Conservation (phyloP, 2,113 vertebrate species). For the Rynchops niger region DNA sequence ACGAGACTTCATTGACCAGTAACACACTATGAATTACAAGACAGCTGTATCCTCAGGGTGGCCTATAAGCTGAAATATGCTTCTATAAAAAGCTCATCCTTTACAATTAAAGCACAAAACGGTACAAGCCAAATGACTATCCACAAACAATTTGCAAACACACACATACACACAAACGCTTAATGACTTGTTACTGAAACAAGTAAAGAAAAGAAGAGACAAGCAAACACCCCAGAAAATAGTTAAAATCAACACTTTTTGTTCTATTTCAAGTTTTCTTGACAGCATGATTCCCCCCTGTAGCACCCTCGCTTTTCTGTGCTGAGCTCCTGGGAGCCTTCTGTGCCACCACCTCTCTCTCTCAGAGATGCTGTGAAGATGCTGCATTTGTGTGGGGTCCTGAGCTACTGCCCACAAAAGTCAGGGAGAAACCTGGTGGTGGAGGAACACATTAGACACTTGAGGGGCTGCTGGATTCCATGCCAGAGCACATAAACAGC, state of each 20-base stretch:
- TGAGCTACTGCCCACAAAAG: not conserved
- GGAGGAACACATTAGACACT: not conserved
- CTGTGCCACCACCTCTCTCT: not conserved
- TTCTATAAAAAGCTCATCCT: constrained; percentile 41
- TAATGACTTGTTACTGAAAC: not conserved
- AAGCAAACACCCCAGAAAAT: not conserved
- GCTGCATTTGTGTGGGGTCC: not conserved
- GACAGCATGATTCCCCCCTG: not conserved
- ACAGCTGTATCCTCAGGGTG: constrained; percentile 29
- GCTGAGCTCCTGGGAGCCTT: not conserved
- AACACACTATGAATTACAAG: constrained; percentile 19
- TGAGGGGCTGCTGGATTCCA: not conserved
- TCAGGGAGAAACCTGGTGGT: not conserved
- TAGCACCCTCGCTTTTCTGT: not conserved
- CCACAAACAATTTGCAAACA: constrained; percentile 20
- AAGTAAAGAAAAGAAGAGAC: not conserved
- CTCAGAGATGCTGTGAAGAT: not conserved
- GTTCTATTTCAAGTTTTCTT: not conserved
- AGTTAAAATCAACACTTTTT: not conserved
- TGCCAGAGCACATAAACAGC: not conserved
- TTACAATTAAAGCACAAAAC: constrained; percentile 52
- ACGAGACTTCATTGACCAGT: constrained; percentile 27
- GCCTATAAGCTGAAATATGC: constrained; percentile 46
- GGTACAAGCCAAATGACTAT: constrained; percentile 43
- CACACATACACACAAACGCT: not conserved